phyloP scores from a whole-genome alignment of 2,797 vertebrate species.

The Sylvilagus floridanus region DNA sequence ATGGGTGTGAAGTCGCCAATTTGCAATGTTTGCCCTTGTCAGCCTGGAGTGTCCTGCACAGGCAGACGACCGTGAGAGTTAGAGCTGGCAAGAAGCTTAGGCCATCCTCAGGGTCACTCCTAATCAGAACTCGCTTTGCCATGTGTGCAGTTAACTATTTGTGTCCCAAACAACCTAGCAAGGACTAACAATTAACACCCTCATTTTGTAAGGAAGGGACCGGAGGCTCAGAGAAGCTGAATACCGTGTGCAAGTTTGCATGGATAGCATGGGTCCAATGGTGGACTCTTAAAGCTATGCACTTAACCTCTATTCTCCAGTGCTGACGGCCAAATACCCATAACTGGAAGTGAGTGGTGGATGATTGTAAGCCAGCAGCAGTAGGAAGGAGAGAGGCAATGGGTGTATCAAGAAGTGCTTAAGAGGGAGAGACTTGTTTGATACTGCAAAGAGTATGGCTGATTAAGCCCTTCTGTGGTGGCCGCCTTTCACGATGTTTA shows the following conservation, averaged over 20 bases:
- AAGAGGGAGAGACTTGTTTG: neutral
- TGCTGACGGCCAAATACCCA: neutral
- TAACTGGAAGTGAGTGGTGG: neutral
- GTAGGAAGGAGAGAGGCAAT: neutral
- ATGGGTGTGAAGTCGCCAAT: too few relatives aligned
- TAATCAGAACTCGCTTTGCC: too few relatives aligned
- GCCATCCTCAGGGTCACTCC: too few relatives aligned
- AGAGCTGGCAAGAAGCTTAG: too few relatives aligned
- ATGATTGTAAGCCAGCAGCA: neutral
- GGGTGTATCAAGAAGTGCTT: neutral
- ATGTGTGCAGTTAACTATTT: too few relatives aligned
- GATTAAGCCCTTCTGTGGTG: neutral
- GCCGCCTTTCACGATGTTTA: neutral
- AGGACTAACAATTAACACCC: neutral
- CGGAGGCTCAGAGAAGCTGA: neutral
- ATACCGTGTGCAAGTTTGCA: neutral
- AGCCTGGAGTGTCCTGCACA: too few relatives aligned
- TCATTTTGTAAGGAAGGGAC: slow-evolving; percentile 17
- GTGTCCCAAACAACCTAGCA: too few relatives aligned
- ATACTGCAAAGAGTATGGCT: neutral
- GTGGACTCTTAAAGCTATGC: neutral
- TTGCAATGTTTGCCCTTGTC: too few relatives aligned
- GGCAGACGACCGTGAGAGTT: too few relatives aligned
- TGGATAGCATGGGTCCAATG: neutral
- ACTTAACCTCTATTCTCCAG: neutral